phyloP scores from a whole-genome alignment of 2,113 vertebrate genomes.

The Corydoras maculifer region DNA sequence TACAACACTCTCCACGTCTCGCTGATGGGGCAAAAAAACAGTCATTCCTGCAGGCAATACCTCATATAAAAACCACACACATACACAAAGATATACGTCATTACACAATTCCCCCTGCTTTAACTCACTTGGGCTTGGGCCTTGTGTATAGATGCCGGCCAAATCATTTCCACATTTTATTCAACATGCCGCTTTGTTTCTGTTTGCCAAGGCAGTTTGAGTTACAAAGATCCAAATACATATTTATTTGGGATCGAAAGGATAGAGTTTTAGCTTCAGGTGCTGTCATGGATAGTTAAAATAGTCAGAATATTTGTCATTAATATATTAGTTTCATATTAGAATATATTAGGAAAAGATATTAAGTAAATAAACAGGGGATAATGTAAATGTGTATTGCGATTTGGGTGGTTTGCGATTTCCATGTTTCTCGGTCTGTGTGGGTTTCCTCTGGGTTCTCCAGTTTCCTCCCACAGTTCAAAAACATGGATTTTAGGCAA shows the following conservation, averaged over 20 bases:
- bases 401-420: too few species aligned
- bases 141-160: conserved; percentile 18
- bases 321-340: too few species aligned
- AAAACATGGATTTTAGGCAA: too few species aligned
- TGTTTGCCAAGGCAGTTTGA: conserved; percentile 24
- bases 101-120: conserved; percentile 43
- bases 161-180: conserved; percentile 59
- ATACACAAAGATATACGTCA: conserved; percentile 26
- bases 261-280: neutral
- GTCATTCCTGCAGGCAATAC: conserved; percentile 37
- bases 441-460: too few species aligned
- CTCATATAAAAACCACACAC: conserved; percentile 24
- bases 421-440: too few species aligned
- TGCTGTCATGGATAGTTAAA: neutral
- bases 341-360: too few species aligned
- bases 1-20: conserved; percentile 14
- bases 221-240: conserved; percentile 23
- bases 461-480: too few species aligned
- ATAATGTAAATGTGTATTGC: too few species aligned
- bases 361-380: too few species aligned
- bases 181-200: conserved; percentile 40
- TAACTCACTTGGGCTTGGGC: conserved; percentile 48
- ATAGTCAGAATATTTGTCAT: neutral
- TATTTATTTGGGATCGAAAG: conserved; percentile 23
- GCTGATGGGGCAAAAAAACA: conserved; percentile 36